Conservation (phyloP, 2,113 vertebrate species). For the Ailurus styani region DNA sequence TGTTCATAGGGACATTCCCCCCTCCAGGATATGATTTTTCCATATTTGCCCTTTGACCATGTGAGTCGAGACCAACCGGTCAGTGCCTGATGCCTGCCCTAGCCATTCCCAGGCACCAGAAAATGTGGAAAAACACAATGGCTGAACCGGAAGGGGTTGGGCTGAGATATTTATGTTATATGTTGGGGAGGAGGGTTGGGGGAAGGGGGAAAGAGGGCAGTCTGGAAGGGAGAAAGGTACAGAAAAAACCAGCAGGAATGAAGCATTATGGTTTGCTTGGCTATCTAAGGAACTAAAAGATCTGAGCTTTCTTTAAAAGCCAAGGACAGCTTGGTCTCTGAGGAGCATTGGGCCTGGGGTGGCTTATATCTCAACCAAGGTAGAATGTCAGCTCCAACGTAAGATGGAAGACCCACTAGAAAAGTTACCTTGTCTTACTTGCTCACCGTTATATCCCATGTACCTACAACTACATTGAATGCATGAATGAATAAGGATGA, state of each 20-base stretch:
- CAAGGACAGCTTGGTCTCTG: not conserved
- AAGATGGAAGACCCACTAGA: not conserved
- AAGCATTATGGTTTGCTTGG: not conserved
- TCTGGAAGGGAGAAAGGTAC: not conserved
- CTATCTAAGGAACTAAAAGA: not conserved
- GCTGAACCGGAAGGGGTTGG: not conserved
- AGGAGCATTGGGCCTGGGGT: not conserved
- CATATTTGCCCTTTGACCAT: not conserved
- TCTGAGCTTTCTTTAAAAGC: not conserved
- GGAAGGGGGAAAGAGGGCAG: not conserved
- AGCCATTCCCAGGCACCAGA: not conserved
- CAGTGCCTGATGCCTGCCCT: not conserved
- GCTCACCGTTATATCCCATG: not conserved
- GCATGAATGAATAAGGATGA: not conserved
- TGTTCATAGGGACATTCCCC: fast-evolving
- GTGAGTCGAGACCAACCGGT: not conserved
- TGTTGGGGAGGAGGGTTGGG: not conserved
- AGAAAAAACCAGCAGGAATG: not conserved
- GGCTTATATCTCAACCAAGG: not conserved
- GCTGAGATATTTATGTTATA: not conserved
- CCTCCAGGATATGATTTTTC: not conserved
- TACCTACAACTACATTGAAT: not conserved
- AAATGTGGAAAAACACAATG: not conserved
- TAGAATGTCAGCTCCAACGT: not conserved
- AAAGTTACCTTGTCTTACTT: not conserved